Evolutionary conservation across 1,140 invertebrate species (phyloP).

Genomic region (Drosophila willistoni): DNA sequence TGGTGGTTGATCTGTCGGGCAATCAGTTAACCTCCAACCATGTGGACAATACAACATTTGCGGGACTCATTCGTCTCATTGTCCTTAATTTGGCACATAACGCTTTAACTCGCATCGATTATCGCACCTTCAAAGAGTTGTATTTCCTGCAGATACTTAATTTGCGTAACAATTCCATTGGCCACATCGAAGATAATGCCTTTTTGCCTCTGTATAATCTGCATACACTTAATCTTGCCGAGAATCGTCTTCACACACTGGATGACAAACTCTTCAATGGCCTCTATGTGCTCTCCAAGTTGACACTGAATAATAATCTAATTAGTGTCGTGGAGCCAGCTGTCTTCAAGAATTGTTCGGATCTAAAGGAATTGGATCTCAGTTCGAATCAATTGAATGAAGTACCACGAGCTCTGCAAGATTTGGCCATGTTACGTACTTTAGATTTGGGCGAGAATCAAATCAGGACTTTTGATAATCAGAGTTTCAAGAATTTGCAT

Average conservation of each 20-base stretch:
- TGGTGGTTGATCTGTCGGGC: slow-evolving; percentile 93
- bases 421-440: slow-evolving; percentile 92
- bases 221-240: slow-evolving; percentile 92
- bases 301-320: slow-evolving; percentile 93
- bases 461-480: slow-evolving; percentile 91
- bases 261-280: slow-evolving; percentile 93
- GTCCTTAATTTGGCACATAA: slow-evolving; percentile 94
- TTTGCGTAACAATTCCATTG: slow-evolving; percentile 93
- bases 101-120: slow-evolving; percentile 90
- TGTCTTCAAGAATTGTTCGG: slow-evolving; percentile 95
- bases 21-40: slow-evolving; percentile 93
- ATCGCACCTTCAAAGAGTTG: slow-evolving; percentile 93
- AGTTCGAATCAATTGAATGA: slow-evolving; percentile 92
- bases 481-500: slow-evolving; percentile 92
- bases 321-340: slow-evolving; percentile 91
- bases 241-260: slow-evolving; percentile 92
- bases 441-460: slow-evolving; percentile 94
- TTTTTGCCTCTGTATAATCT: slow-evolving; percentile 94
- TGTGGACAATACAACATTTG: slow-evolving; percentile 92
- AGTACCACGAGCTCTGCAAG: slow-evolving; percentile 92
- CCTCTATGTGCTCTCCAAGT: slow-evolving; percentile 91
- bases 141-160: slow-evolving; percentile 94
- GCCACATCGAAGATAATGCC: slow-evolving; percentile 93
- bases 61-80: slow-evolving; percentile 92
- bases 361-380: slow-evolving; percentile 94